Evolutionary conservation across 2,113 vertebrate genomes (phyloP).

Genomic region (Petroica traversi): DNA sequence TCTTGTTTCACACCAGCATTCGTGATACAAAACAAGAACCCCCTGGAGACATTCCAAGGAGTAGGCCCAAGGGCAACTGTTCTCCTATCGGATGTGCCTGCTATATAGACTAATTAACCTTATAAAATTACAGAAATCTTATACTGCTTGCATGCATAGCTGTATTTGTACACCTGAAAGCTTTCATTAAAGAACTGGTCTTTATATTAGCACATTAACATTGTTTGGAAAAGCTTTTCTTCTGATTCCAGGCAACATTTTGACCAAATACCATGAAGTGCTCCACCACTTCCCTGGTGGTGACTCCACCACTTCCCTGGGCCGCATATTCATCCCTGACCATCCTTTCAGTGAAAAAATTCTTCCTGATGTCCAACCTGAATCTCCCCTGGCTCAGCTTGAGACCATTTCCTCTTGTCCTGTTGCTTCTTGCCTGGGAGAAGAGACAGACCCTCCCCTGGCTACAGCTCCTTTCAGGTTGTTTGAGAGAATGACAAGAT

Average conservation of each 20-base stretch:
- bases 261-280: neutral
- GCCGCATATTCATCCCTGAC: neutral
- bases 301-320: neutral
- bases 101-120: neutral
- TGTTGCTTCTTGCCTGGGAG: rapidly evolving
- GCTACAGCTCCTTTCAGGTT: neutral
- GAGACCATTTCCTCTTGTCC: neutral
- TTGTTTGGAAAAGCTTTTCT: neutral
- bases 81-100: neutral
- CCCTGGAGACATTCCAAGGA: neutral
- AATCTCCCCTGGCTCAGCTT: neutral
- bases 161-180: neutral
- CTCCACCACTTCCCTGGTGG: rapidly evolving
- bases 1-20: neutral
- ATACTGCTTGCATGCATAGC: neutral
- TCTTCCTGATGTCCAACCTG: neutral
- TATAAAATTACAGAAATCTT: neutral
- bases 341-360: neutral
- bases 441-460: neutral
- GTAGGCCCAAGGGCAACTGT: neutral
- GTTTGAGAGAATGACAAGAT: neutral
- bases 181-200: neutral
- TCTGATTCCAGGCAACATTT: neutral
- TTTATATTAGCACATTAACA: neutral
- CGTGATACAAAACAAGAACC: too few species aligned